A percentile compares a stretch with the other conserved stretches of the same genome.
Evolutionary conservation across 1,140 invertebrate species (phyloP).

Genomic region (Drosophila mojavensis): DNA sequence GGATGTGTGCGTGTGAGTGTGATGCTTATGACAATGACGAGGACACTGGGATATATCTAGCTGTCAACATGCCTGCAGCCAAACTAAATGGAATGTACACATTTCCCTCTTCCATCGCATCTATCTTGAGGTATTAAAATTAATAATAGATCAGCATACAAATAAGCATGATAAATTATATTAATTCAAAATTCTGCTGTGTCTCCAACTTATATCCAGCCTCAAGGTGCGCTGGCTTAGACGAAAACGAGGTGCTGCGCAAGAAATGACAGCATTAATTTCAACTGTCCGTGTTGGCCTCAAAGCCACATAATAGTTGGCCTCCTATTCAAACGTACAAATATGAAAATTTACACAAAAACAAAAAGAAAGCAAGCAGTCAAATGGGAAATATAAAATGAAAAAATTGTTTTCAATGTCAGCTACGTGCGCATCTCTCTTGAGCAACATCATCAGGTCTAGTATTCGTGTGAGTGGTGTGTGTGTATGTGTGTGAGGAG

Average conservation of each 20-base stretch:
- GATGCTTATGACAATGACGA: constrained; percentile 35
- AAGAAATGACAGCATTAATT: background rate
- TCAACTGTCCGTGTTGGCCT: background rate
- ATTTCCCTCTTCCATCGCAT: background rate
- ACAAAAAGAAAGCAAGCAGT: constrained; percentile 8
- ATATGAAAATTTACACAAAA: background rate
- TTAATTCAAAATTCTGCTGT: background rate
- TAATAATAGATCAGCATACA: constrained; percentile 12
- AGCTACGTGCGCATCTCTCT: constrained; percentile 15
- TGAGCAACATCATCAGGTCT: constrained; percentile 16
- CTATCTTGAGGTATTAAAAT: constrained; percentile 12
- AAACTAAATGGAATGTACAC: constrained; percentile 17
- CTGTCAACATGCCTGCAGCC: constrained; percentile 33
- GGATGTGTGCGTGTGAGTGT: background rate
- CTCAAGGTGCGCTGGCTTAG: too few species aligned
- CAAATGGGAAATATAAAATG: background rate
- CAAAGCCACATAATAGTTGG: background rate
- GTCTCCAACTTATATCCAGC: too few species aligned
- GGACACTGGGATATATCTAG: constrained; percentile 26
- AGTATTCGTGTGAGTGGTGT: background rate
- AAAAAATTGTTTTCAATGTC: constrained; percentile 24
- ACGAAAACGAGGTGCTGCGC: too few species aligned
- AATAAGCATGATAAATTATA: background rate
- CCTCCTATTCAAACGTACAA: background rate
- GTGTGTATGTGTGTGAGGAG: constrained; percentile 7